Conservation (phyloP, 2,888 invertebrate species). For the Megalurothrips usitatus region DNA sequence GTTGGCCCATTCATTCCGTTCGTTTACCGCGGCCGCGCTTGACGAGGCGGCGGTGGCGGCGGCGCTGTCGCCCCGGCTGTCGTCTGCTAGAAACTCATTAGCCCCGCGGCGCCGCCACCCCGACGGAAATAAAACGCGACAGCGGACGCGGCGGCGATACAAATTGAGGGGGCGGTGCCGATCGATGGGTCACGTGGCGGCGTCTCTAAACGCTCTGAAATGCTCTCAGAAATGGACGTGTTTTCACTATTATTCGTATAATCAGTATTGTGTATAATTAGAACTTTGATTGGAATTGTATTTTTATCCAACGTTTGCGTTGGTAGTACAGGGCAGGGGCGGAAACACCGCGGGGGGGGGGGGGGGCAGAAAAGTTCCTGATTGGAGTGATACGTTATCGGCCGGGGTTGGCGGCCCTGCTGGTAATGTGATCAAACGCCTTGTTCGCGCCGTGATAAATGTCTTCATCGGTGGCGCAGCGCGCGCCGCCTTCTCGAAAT, state of each 20-base stretch:
- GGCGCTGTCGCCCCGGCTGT: too few relatives aligned
- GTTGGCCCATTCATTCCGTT: too few relatives aligned
- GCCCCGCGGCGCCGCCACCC: neutral
- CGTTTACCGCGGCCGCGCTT: too few relatives aligned
- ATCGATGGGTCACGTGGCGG: neutral
- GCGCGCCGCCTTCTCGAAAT: neutral
- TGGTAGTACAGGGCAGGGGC: neutral
- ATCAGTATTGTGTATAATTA: too few relatives aligned
- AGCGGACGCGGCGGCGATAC: neutral
- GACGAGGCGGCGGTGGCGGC: too few relatives aligned
- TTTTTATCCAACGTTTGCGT: neutral
- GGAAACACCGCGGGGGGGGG: neutral
- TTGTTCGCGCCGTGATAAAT: neutral
- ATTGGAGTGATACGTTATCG: neutral
- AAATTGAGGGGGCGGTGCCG: conserved; percentile 10
- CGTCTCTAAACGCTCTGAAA: too few relatives aligned
- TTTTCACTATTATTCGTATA: too few relatives aligned
- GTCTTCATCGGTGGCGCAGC: neutral
- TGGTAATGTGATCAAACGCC: neutral
- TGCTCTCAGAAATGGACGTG: too few relatives aligned
- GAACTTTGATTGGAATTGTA: too few relatives aligned
- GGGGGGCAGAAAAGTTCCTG: neutral
- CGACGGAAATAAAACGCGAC: neutral
- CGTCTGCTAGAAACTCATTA: neutral
- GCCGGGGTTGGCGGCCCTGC: neutral